phyloP scores from a whole-genome alignment of 2,888 invertebrate genomes.

The Globia sparganii region DNA sequence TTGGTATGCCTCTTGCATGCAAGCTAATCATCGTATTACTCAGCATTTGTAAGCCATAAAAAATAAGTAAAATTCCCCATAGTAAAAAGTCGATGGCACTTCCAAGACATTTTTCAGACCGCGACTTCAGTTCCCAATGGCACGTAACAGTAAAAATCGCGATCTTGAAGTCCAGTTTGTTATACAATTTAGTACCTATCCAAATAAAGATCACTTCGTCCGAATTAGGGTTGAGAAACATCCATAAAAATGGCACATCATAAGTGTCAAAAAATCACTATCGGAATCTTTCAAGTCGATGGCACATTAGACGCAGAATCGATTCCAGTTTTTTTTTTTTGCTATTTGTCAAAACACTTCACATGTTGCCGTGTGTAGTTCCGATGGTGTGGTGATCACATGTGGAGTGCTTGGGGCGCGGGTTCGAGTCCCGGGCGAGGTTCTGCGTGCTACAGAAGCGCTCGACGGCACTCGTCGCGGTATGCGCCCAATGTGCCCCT shows the following conservation, averaged over 20 bases:
- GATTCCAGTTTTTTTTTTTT: constrained; percentile 2
- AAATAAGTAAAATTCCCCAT: constrained; percentile 38
- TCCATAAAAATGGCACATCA: constrained; percentile 34
- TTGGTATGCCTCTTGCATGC: not conserved
- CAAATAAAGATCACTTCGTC: not conserved
- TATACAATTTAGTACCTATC: not conserved
- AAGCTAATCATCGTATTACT: not conserved
- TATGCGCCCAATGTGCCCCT: constrained; percentile 86
- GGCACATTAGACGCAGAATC: constrained; percentile 37
- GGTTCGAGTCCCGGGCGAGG: constrained; percentile 56
- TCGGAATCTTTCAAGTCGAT: constrained; percentile 8
- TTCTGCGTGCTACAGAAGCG: constrained; percentile 83
- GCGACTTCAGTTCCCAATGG: constrained; percentile 8
- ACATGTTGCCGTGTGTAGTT: constrained; percentile 29
- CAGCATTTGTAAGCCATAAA: not conserved
- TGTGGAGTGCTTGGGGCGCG: constrained; percentile 62
- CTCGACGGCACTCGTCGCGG: constrained; percentile 85
- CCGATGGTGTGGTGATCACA: constrained; percentile 40
- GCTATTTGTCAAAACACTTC: constrained; percentile 45
- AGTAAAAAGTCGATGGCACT: constrained; percentile 40
- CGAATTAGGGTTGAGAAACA: not conserved
- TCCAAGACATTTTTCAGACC: not conserved
- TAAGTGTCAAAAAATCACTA: constrained; percentile 27
- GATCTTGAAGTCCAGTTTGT: constrained; percentile 11
- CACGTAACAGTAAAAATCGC: constrained; percentile 15